Evolutionary conservation across 1,140 invertebrate genomes (phyloP).

Genomic region (Conus ventricosus): DNA sequence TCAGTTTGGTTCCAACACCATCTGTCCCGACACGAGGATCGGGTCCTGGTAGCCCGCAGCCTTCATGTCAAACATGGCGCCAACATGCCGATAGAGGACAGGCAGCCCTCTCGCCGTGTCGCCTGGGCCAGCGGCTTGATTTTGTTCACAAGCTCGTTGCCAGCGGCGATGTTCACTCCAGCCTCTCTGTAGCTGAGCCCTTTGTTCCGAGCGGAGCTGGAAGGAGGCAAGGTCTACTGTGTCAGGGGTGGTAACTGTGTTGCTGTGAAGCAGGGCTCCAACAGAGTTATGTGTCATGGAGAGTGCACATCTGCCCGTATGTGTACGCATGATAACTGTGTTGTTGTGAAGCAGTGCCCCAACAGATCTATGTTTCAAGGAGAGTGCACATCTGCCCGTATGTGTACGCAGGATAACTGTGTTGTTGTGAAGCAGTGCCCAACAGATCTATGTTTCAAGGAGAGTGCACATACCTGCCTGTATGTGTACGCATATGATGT

Average conservation of each 20-base stretch:
- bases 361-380: no score
- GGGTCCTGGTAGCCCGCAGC: slow-evolving; percentile 83
- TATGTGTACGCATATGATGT: no score
- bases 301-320: no score
- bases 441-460: no score
- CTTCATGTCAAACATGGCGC: slow-evolving; percentile 90
- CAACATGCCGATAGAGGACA: slow-evolving; percentile 92
- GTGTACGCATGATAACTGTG: no score
- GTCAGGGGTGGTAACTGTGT: neutral
- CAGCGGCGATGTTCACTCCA: slow-evolving; percentile 95
- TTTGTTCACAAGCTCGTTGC: slow-evolving; percentile 87
- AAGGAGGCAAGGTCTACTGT: neutral
- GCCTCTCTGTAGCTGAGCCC: slow-evolving; percentile 90
- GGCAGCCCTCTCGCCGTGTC: slow-evolving; percentile 80
- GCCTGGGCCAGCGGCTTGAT: slow-evolving; percentile 85
- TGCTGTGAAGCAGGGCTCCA: neutral
- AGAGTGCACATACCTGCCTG: no score
- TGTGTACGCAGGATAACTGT: no score
- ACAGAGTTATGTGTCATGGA: neutral
- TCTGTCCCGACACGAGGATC: slow-evolving; percentile 94
- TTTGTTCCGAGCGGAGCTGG: neutral
- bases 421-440: no score
- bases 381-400: no score
- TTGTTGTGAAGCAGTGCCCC: no score
- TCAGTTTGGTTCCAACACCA: slow-evolving; percentile 97